A percentile compares a stretch with the other conserved stretches of the same genome.
phyloP scores from a whole-genome alignment of 2,113 vertebrate species.

The Podarcis muralis region DNA sequence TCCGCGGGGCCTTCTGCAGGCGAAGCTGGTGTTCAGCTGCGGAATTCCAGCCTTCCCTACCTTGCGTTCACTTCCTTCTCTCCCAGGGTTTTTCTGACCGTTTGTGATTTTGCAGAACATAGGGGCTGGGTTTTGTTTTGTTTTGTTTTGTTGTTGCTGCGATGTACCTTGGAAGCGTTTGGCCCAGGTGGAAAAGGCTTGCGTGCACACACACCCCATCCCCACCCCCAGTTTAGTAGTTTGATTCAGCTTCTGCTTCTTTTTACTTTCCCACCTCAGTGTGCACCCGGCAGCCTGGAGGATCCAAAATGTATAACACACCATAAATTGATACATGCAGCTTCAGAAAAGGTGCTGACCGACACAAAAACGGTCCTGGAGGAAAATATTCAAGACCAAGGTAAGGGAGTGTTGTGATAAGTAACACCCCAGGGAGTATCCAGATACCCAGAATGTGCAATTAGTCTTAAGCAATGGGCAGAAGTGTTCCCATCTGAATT shows the following conservation, averaged over 20 bases:
- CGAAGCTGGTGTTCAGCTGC: background rate
- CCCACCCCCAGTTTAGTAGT: fast-evolving
- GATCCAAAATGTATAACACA: slow-evolving; percentile 94
- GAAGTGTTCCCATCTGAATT: fast-evolving
- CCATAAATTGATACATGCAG: slow-evolving; percentile 93
- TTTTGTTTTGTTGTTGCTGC: no score
- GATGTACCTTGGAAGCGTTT: background rate
- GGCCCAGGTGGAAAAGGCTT: background rate
- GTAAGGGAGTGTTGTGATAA: slow-evolving; percentile 58
- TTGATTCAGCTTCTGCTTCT: background rate
- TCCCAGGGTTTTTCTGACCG: background rate
- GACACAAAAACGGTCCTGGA: slow-evolving; percentile 90
- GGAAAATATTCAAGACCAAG: slow-evolving; percentile 93
- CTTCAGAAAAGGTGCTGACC: slow-evolving; percentile 89
- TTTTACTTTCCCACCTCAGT: slow-evolving; percentile 69
- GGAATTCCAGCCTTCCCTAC: background rate
- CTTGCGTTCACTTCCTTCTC: background rate
- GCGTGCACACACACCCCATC: no score
- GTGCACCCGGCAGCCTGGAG: slow-evolving; percentile 88
- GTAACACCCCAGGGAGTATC: background rate
- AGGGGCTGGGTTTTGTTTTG: no score
- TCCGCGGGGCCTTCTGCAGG: background rate
- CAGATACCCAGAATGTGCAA: fast-evolving
- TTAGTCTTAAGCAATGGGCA: background rate
- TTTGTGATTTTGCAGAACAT: no score